These are phyloP conservation scores for Hyles vespertilio DNA, from an alignment of 1,140 invertebrate genomes.

Conservation along the genomic window DNA sequence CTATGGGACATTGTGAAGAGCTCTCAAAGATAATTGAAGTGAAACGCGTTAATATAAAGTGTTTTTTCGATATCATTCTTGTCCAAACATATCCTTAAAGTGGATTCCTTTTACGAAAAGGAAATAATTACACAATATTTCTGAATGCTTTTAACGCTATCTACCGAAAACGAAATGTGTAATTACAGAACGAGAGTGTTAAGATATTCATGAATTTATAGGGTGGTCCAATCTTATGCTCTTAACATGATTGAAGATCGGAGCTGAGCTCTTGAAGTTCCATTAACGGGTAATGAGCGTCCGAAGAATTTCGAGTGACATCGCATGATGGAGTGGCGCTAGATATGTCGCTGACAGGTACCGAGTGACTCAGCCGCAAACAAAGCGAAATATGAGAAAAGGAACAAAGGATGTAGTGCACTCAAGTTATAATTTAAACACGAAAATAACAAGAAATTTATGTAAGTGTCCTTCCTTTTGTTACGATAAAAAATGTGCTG, in stretches of 20 bases:
- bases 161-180: conserved; percentile 9
- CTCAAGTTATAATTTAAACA: too few species aligned
- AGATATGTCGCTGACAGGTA: conserved; percentile 55
- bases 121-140: conserved; percentile 29
- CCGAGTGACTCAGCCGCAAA: conserved; percentile 49
- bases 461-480: too few species aligned
- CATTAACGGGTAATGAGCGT: conserved; percentile 59
- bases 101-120: conserved; percentile 24
- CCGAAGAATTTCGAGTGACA: conserved; percentile 51
- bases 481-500: too few species aligned
- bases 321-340: conserved; percentile 51
- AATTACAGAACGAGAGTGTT: conserved; percentile 8
- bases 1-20: conserved; percentile 29
- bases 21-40: conserved; percentile 39
- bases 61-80: conserved; percentile 17
- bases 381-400: conserved; percentile 14
- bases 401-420: too few species aligned
- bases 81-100: conserved; percentile 24
- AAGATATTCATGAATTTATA: conserved; percentile 15
- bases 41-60: conserved; percentile 25
- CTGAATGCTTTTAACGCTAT: conserved; percentile 30
- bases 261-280: conserved; percentile 41
- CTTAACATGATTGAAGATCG: conserved; percentile 34
- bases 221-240: conserved; percentile 23
- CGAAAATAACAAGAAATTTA: too few species aligned